Evolutionary conservation across 2,113 vertebrate species (phyloP).

Genomic region (Cyanocitta stelleri): DNA sequence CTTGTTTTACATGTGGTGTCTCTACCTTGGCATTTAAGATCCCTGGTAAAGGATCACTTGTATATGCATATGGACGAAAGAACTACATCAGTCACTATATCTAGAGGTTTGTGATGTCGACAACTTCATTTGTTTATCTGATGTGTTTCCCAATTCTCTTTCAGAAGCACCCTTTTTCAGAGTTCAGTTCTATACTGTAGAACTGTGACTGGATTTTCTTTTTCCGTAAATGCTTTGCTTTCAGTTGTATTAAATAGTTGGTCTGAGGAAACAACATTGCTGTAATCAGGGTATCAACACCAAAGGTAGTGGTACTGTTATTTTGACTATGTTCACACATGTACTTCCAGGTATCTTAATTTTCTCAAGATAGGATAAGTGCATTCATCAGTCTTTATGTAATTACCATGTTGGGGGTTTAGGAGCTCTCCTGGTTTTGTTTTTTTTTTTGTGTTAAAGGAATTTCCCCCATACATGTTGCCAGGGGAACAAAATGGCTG

Average conservation of each 20-base stretch:
- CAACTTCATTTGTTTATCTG: background rate
- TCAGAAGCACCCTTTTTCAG: background rate
- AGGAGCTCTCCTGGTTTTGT: too few species aligned
- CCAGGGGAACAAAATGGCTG: too few species aligned
- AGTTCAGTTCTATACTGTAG: background rate
- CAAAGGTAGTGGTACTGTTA: background rate
- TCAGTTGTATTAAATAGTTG: background rate
- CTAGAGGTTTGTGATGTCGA: background rate
- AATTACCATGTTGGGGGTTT: too few species aligned
- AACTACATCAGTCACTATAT: background rate
- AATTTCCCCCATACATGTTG: too few species aligned
- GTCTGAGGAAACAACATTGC: background rate
- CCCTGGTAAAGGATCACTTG: rapidly evolving
- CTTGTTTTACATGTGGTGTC: background rate
- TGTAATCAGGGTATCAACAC: background rate
- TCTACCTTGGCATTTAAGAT: background rate
- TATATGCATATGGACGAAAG: background rate
- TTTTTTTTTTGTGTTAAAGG: too few species aligned
- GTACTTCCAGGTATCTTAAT: background rate
- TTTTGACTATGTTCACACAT: background rate
- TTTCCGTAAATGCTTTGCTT: background rate
- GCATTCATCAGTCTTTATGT: background rate
- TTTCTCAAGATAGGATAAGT: background rate
- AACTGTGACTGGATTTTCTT: background rate
- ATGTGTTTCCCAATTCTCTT: background rate